Evolutionary conservation across 2,113 vertebrate species (phyloP).

Genomic region (Pogona vitticeps): DNA sequence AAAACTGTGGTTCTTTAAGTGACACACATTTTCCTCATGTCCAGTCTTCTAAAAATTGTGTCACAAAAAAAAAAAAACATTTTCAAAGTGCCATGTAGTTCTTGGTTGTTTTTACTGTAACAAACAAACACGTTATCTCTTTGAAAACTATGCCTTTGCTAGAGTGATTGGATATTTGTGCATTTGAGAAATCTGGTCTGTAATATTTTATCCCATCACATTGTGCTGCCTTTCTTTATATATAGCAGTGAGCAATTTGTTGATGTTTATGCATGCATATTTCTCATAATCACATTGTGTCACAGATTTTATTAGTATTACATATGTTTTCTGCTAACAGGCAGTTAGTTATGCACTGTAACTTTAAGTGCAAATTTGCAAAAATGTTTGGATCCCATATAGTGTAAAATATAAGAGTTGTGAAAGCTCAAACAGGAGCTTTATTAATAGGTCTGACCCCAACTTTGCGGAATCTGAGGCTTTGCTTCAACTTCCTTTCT

Average conservation of each 20-base stretch:
- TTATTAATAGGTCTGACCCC: background rate
- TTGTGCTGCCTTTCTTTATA: background rate
- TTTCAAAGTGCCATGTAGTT: no score
- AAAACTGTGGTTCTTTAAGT: no score
- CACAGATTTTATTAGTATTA: background rate
- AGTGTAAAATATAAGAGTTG: background rate
- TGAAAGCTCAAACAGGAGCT: background rate
- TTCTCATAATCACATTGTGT: background rate
- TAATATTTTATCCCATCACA: background rate
- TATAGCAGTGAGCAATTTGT: background rate
- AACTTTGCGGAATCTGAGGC: background rate
- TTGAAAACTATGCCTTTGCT: no score
- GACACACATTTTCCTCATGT: no score
- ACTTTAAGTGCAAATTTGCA: background rate
- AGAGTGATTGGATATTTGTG: no score
- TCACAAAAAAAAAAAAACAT: no score
- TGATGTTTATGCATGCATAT: background rate
- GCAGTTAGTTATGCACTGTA: background rate
- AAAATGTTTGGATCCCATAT: no score
- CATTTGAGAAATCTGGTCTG: no score
- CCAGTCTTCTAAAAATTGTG: no score
- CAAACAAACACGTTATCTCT: no score
- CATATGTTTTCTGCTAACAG: no score
- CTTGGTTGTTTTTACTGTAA: no score
- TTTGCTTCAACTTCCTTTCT: background rate